phyloP scores from a whole-genome alignment of 2,113 vertebrate genomes.

The Montifringilla adamsi region DNA sequence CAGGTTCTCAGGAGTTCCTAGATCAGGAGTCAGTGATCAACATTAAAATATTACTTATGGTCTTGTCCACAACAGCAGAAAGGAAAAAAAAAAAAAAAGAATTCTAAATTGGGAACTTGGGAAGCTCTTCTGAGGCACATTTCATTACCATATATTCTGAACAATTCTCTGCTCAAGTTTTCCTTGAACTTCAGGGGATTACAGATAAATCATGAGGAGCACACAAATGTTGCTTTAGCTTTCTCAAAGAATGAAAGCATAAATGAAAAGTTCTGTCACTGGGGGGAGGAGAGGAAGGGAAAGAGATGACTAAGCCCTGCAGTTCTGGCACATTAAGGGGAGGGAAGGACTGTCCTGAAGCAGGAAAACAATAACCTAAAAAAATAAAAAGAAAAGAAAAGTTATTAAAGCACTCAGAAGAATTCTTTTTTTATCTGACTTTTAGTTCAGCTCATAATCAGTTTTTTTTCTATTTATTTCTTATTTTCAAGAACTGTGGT shows the following conservation, averaged over 20 bases:
- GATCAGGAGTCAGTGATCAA: not conserved
- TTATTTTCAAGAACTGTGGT: not conserved
- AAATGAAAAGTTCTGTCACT: constrained; percentile 36
- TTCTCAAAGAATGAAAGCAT: not conserved
- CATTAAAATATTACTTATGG: constrained; percentile 20
- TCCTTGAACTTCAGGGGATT: constrained; percentile 26
- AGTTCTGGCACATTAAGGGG: constrained; percentile 12
- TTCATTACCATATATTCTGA: constrained; percentile 4
- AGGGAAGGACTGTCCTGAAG: constrained; percentile 33
- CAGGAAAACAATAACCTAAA: constrained; percentile 55
- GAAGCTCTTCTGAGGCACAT: not conserved
- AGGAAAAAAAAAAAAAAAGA: not conserved
- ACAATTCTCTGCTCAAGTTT: constrained; percentile 6
- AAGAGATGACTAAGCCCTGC: constrained; percentile 31
- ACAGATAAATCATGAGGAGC: not conserved
- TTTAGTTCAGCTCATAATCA: not conserved
- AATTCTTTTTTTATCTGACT: not conserved
- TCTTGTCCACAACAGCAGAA: not conserved
- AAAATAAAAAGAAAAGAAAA: constrained; percentile 28
- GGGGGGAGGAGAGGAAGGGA: not conserved
- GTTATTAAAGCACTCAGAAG: constrained; percentile 2
- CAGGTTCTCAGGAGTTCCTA: not conserved
- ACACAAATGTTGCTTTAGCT: constrained; percentile 20
- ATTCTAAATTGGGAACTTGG: not conserved
- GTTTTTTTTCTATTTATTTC: not conserved